A percentile compares a stretch with the other conserved stretches of the same genome.
These are phyloP conservation scores for Apteryx owenii DNA, from an alignment of 2,113 vertebrate genomes.

Conservation along the genomic window DNA sequence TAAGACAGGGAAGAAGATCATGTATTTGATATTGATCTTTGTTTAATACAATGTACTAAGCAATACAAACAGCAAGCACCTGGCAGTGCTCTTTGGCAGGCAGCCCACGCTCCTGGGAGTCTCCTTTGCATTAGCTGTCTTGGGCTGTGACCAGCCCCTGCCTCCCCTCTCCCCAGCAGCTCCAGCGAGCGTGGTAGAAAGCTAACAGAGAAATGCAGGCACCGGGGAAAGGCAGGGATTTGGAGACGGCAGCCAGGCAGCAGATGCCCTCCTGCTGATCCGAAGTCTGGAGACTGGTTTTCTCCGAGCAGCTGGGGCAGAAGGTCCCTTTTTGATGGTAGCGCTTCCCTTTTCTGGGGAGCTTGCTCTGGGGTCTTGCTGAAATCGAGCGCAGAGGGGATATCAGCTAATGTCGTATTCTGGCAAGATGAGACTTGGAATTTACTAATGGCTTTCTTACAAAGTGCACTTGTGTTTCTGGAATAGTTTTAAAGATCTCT, in stretches of 20 bases:
- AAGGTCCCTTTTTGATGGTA: neutral
- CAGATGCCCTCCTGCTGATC: neutral
- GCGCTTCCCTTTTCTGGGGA: neutral
- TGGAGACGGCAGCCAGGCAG: neutral
- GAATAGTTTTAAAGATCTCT: neutral
- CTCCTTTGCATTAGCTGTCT: neutral
- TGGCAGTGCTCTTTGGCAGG: constrained; percentile 29
- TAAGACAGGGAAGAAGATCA: neutral
- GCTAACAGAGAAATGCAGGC: too few species aligned
- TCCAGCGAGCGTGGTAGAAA: neutral
- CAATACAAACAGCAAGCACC: neutral
- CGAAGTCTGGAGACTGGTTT: neutral
- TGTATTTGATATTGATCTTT: neutral
- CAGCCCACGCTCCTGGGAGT: neutral
- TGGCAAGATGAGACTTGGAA: neutral
- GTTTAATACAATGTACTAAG: constrained; percentile 4
- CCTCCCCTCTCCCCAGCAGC: neutral
- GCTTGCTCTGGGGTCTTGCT: neutral
- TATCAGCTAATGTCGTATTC: neutral
- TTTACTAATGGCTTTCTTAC: neutral
- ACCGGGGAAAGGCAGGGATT: neutral
- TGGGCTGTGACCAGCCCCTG: neutral
- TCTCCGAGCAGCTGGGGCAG: neutral
- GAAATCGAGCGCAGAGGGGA: neutral
- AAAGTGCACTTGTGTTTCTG: neutral